Percentiles rank a stretch among this genome's conserved stretches.
These are phyloP conservation scores for Tachyglossus aculeatus DNA, from an alignment of 2,797 vertebrate genomes.

Conservation along the genomic window DNA sequence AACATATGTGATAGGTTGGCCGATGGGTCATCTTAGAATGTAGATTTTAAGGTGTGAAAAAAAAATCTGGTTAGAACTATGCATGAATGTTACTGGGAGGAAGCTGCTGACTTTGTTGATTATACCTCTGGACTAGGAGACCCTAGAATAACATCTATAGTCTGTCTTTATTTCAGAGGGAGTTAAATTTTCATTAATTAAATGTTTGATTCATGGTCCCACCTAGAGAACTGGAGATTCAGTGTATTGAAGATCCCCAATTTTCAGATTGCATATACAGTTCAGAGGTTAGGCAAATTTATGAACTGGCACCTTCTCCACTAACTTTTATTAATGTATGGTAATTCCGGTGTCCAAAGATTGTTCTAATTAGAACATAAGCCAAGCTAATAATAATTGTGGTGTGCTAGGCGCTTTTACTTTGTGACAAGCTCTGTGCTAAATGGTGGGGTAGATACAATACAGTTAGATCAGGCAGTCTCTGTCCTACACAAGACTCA, in stretches of 20 bases:
- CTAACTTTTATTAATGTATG: no score
- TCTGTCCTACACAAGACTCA: no score
- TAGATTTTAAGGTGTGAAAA: constrained; percentile 67
- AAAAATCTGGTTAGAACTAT: constrained; percentile 39
- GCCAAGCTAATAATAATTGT: no score
- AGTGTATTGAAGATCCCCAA: constrained; percentile 27
- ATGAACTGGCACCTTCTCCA: constrained; percentile 35
- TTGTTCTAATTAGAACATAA: no score
- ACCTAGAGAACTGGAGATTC: constrained; percentile 7
- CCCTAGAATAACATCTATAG: not conserved
- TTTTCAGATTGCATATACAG: no score
- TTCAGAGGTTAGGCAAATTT: constrained; percentile 41
- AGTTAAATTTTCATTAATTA: constrained; percentile 25
- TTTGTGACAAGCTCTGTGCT: no score
- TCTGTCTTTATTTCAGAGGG: constrained; percentile 40
- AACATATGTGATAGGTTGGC: constrained; percentile 62
- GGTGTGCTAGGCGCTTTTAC: no score
- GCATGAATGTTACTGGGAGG: constrained; percentile 25
- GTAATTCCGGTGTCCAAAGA: no score
- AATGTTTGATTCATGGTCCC: constrained; percentile 25
- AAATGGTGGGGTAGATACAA: no score
- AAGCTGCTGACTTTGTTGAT: constrained; percentile 43
- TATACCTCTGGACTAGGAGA: constrained; percentile 31
- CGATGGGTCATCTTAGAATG: constrained; percentile 65
- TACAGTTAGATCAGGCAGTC: no score